phyloP scores from a whole-genome alignment of 2,888 invertebrate species.

The Machimus rusticus region DNA sequence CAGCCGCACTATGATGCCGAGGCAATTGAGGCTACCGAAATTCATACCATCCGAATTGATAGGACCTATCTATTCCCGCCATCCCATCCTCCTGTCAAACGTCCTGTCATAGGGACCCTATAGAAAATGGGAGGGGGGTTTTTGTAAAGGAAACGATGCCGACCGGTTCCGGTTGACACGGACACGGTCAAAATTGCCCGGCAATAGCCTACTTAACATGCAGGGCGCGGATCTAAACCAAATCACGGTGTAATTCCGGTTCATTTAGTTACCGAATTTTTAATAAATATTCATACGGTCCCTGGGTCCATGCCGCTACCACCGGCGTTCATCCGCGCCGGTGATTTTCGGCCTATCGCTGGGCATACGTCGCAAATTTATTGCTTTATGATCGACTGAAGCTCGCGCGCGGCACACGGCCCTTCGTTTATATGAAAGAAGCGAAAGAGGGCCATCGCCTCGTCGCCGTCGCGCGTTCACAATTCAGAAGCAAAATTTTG shows the following conservation, averaged over 20 bases:
- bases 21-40: slow-evolving; percentile 6
- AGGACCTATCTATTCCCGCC: neutral
- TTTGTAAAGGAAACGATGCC: neutral
- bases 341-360: slow-evolving; percentile 31
- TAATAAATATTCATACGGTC: slow-evolving; percentile 33
- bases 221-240: neutral
- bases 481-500: neutral
- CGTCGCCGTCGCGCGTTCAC: neutral
- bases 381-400: slow-evolving; percentile 15
- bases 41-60: neutral
- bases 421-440: neutral
- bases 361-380: slow-evolving; percentile 17
- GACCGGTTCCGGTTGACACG: neutral
- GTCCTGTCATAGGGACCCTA: neutral
- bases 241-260: neutral
- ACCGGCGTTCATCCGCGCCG: neutral
- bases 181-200: neutral
- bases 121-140: neutral
- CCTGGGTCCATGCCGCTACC: neutral
- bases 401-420: neutral
- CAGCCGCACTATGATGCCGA: slow-evolving; percentile 4
- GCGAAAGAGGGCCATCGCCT: neutral
- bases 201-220: neutral
- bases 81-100: neutral
- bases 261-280: slow-evolving; percentile 21